Conservation (phyloP, 2,797 vertebrate genomes). For the Tokudaia tokunoshimensis region DNA sequence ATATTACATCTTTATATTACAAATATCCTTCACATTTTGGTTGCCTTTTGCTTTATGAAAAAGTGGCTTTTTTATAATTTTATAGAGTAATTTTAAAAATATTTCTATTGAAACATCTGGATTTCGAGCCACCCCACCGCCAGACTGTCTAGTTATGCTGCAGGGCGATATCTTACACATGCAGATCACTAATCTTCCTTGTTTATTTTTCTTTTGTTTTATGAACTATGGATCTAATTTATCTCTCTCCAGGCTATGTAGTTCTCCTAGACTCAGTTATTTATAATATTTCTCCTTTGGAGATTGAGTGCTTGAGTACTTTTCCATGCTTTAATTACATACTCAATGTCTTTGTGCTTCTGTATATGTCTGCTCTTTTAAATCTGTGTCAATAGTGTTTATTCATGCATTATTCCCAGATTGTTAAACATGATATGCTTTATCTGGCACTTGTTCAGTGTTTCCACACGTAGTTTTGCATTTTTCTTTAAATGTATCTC, state of each 20-base stretch:
- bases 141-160: background rate
- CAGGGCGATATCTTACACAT: conserved; percentile 1
- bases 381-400: background rate
- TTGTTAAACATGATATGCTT: background rate
- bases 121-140: background rate
- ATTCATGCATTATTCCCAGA: background rate
- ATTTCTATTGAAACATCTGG: conserved; percentile 29
- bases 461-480: background rate
- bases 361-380: background rate
- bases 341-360: conserved; percentile 18
- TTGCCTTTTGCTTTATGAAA: background rate
- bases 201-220: background rate
- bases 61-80: conserved; percentile 3
- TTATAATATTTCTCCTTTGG: conserved; percentile 30
- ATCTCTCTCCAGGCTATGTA: background rate
- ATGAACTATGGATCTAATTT: background rate
- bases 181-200: background rate
- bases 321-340: background rate
- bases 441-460: conserved; percentile 18
- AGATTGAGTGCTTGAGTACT: background rate
- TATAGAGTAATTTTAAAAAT: background rate
- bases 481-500: background rate
- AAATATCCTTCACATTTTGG: conserved; percentile 29
- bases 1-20: background rate
- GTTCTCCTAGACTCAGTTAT: background rate